Evolutionary conservation across 2,888 invertebrate species (phyloP), one percentile per base, ranked within the genome.

Genomic region (Dilophus febrilis): DNA sequence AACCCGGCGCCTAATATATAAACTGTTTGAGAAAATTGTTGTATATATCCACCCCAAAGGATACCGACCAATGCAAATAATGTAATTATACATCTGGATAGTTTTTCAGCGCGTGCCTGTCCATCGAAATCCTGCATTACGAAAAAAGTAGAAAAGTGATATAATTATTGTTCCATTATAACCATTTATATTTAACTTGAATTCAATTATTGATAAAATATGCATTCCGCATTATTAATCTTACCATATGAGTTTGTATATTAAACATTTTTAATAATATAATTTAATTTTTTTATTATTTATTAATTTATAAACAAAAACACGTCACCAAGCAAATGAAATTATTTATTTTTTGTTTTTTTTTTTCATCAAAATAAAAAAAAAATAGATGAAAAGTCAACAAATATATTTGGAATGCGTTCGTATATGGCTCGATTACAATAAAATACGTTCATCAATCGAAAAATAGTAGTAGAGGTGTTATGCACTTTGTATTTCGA

Each of bases 21-120:
- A 26, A 94, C 85, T 2, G 92, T 91, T 58, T 90, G 88, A 0
- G 92, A 94, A 58, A 94, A 94, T 58, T 92, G 90, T 58, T 94
- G 92, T 47, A 90, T 87, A 37, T 85, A 74, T 52, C 87, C 92
- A 30, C 94, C 94, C 84, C 88, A 91, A 40, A 83, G 67, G 41
- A 94, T 71, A 8, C 94, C 94, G 40, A 91, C 85, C 46, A 78
- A 83, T 44, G 90, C 91, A 66, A 91, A 92, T 34, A 90, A 57
- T 10, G 87, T 77, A 44, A 94, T 87, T 40, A 94, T 91, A 12
- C 86, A 76, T 54, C 92, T 74, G 35, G 88, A 92, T 40, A 86
- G 65, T 55, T 77, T 83, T 59, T 94, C 94, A 2, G 92, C 91
- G 57, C 77, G 77, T 12, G 79, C 79, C 64, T 92, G 91, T 0